Evolutionary conservation across 2,113 vertebrate genomes (phyloP).

Genomic region (Sinocyclocheilus maitianheensis): DNA sequence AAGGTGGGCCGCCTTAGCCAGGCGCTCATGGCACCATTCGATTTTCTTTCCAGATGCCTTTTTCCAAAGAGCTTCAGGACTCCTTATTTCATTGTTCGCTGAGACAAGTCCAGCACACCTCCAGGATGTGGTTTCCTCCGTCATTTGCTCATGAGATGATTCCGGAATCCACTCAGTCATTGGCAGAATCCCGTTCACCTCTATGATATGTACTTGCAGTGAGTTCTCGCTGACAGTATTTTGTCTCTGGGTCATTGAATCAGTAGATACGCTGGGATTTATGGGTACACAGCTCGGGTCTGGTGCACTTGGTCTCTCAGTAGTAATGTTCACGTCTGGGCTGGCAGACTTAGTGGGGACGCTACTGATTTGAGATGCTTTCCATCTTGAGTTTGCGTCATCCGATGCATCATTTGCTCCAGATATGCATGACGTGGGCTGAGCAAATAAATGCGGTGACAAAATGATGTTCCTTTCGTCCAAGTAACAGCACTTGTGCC

Average conservation of each 20-base stretch:
- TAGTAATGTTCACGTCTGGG: not conserved
- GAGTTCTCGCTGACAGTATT: conserved; percentile 16
- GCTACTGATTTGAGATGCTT: conserved; percentile 12
- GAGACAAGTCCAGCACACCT: conserved; percentile 16
- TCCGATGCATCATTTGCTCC: not conserved
- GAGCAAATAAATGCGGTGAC: conserved; percentile 48
- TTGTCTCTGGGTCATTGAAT: conserved; percentile 35
- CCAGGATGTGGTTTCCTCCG: conserved; percentile 34
- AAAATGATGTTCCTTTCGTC: conserved; percentile 58
- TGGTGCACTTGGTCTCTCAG: conserved; percentile 16
- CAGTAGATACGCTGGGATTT: conserved; percentile 20
- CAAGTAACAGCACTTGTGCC: conserved; percentile 58
- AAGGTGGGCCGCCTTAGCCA: conserved; percentile 9
- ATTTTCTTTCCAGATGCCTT: conserved; percentile 14
- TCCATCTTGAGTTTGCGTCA: not conserved
- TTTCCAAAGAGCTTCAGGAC: conserved; percentile 24
- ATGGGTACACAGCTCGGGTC: conserved; percentile 11
- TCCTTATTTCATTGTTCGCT: conserved; percentile 22
- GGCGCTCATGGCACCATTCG: not conserved
- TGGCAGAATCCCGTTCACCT: conserved; percentile 24
- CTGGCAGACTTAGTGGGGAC: not conserved
- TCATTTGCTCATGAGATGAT: not conserved
- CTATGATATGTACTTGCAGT: not conserved
- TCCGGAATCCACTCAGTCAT: conserved; percentile 37
- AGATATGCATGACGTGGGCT: not conserved